phyloP scores from a whole-genome alignment of 2,797 vertebrate species.

The Catamblyrhynchus diadema region DNA sequence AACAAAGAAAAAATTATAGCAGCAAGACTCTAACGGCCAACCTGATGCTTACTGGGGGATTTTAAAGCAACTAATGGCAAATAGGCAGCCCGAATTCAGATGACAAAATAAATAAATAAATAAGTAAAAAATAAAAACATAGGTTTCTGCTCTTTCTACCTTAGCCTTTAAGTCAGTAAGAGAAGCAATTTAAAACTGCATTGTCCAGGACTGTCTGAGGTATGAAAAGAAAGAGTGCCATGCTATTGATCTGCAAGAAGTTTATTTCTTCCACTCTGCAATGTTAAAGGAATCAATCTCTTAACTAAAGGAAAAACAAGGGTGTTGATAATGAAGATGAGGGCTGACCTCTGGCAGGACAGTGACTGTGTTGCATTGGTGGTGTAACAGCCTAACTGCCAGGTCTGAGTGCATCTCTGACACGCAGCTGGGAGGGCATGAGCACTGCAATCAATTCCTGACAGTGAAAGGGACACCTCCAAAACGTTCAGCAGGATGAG shows the following conservation, averaged over 20 bases:
- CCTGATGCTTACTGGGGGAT: neutral
- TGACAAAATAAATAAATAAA: neutral
- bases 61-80: neutral
- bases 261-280: constrained; percentile 64
- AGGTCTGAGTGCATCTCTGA: constrained; percentile 25
- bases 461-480: constrained; percentile 24
- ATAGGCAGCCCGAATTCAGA: neutral
- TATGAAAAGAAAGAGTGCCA: neutral
- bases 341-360: constrained; percentile 43
- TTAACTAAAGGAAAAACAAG: constrained; percentile 64
- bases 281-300: constrained; percentile 68
- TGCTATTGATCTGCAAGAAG: constrained; percentile 57
- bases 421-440: neutral
- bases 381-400: neutral
- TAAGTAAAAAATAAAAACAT: neutral
- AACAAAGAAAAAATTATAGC: neutral
- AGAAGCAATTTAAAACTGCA: constrained; percentile 11
- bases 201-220: constrained; percentile 33
- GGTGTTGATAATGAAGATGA: constrained; percentile 41
- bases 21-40: neutral
- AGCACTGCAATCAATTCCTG: constrained; percentile 53
- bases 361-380: neutral
- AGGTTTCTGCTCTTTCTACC: neutral
- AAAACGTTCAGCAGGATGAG: neutral
- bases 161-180: neutral